Conservation (phyloP, 2,888 invertebrate genomes). For the Liopterus haemorrhoidalis region DNA sequence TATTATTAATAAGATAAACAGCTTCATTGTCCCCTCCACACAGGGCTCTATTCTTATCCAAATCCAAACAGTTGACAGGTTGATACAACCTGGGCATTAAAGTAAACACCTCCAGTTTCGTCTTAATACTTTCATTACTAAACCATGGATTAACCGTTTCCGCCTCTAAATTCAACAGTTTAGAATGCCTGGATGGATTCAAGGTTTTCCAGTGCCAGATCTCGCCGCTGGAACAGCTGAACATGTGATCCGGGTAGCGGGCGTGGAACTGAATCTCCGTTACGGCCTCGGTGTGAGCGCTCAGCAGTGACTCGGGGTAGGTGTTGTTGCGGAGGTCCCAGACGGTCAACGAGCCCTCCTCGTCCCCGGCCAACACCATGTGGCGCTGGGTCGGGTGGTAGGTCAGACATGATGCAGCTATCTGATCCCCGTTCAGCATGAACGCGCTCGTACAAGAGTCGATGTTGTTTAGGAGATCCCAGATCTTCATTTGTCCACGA, state of each 20-base stretch:
- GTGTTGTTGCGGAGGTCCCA: constrained; percentile 85
- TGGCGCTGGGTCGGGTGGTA: constrained; percentile 86
- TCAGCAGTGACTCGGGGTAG: constrained; percentile 74
- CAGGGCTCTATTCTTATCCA: constrained; percentile 66
- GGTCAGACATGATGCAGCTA: constrained; percentile 68
- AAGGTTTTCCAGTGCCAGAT: constrained; percentile 86
- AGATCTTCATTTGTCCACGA: constrained; percentile 85
- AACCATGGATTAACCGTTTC: constrained; percentile 56
- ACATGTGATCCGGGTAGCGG: constrained; percentile 75
- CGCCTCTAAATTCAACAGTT: constrained; percentile 22
- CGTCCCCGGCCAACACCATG: constrained; percentile 74
- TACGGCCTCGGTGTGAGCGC: constrained; percentile 68
- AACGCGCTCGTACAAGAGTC: constrained; percentile 65
- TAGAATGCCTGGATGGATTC: constrained; percentile 28
- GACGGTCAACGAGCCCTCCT: constrained; percentile 78
- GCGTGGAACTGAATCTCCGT: constrained; percentile 86
- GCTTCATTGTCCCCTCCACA: constrained; percentile 89
- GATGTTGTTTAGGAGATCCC: constrained; percentile 66
- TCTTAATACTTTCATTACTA: constrained; percentile 61
- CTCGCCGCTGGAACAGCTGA: constrained; percentile 79
- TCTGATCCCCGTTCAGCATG: constrained; percentile 67
- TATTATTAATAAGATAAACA: constrained; percentile 69
- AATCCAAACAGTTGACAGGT: constrained; percentile 75
- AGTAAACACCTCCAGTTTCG: constrained; percentile 63
- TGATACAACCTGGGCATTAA: constrained; percentile 70